Evolutionary conservation across 1,140 invertebrate genomes (phyloP), one percentile per base, ranked within the genome.

Genomic region (Megathymus violae): DNA sequence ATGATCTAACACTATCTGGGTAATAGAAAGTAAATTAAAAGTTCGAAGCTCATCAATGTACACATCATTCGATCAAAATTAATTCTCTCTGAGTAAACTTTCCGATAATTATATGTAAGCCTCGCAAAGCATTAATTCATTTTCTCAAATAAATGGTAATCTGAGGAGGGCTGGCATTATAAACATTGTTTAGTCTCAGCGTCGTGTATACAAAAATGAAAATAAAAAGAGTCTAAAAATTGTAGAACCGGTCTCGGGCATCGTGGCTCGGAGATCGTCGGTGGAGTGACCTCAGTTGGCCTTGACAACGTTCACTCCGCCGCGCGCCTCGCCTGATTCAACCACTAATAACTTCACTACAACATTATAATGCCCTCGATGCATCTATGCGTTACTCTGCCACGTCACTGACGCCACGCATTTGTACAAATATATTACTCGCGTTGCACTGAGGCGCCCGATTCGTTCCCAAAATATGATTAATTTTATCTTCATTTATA

Each of bases 121-220:
- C 41, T 46, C 16, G 54, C 17, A 58, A 13, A 46, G 54, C 54
- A 46, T 58, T 38, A 58, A 58, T 58, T 58, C 54, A 58, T 58
- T 58, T 58, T 58, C 54, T 58, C 44, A 58, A 58, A 58, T 58
- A 58, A 58, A 58, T 58, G 79, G 85, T 89, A 88, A 88, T 88
- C 79, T 78, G 74, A 81, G 78, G 74, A 71, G 76, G 81, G 79
- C 76, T 85, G 76, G 80, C 62, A 75, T 77, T 88, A 88, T 88
- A 90, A 90, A 90, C 86, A 90, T 83, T 90, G 86, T 90, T 90
- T 89, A 90, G 86, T 88, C 85, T 89, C 80, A 82, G 86, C 79
- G 82, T 82, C 82, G 86, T 90, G 88, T 89, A 89, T 88, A 90
- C 86, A 89, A 90, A 89, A 90, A 90, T 88, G 88, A 91, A 91